Evolutionary conservation across 2,888 invertebrate species (phyloP), one percentile per base, ranked within the genome.

Genomic region (Rhingia rostrata): DNA sequence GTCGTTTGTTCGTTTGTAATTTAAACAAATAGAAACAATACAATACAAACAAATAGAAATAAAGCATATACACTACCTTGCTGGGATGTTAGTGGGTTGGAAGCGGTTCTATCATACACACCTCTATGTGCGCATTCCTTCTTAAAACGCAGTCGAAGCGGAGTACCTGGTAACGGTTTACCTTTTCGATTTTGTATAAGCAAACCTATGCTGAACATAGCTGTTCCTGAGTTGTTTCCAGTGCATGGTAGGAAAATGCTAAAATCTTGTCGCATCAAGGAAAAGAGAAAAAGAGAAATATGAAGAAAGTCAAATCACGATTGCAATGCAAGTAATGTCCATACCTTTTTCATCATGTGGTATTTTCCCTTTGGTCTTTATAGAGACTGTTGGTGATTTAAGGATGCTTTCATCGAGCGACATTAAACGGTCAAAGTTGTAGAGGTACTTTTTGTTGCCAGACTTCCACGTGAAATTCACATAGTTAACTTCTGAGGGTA

Each of bases 91-190:
- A 90, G 89, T 89, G 90, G 89, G 89, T 90, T 90, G 90, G 90
- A 90, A 90, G 90, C 90, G 90, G 90, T 90, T 89, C 88, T 91
- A 90, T 94, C 93, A 93, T 93, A 95, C 95, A 95, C 95, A 96
- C 96, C 96, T 95, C 96, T 95, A 93, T 96, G 96, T 92, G 96
- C 95, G 93, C 97, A 98, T 94, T 97, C 97, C 94, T 97, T 97
- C 92, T 96, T 95, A 91, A 97, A 94, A 92, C 95, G 95, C 90
- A 97, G 93, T 89, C 96, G 94, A 88, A 98, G 93, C 82, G 97
- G 97, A 89, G 97, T 97, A 89, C 97, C 97, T 90, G 95, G 95
- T 88, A 97, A 92, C 86, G 96, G 95, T 90, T 94, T 94, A 86
- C 96, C 95, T 91, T 95, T 95, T 87, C 95, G 94, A 89, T 94